Evolutionary conservation across 2,113 vertebrate species (phyloP).

Genomic region (Colaptes auratus): DNA sequence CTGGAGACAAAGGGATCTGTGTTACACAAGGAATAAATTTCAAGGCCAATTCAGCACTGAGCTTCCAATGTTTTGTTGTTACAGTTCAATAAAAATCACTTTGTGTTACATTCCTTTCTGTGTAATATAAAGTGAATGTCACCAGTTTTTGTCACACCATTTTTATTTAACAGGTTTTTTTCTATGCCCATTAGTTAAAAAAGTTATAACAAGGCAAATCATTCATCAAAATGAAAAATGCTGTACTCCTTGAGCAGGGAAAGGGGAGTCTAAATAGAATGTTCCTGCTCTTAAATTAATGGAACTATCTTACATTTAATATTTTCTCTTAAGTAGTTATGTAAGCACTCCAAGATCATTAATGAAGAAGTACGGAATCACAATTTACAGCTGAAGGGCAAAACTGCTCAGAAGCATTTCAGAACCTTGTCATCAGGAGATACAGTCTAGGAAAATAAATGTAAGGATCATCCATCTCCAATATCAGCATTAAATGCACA

Average conservation of each 20-base stretch:
- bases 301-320: constrained; percentile 56
- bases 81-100: constrained; percentile 48
- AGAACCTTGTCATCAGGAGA: background rate
- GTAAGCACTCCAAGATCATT: constrained; percentile 61
- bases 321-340: constrained; percentile 65
- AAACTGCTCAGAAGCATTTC: constrained; percentile 35
- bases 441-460: constrained; percentile 53
- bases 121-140: constrained; percentile 73
- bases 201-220: constrained; percentile 67
- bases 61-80: constrained; percentile 24
- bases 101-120: constrained; percentile 38
- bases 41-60: constrained; percentile 18
- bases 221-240: constrained; percentile 77
- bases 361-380: constrained; percentile 47
- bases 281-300: constrained; percentile 67
- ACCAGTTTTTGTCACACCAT: constrained; percentile 74
- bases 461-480: constrained; percentile 17
- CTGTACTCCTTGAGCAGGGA: constrained; percentile 41
- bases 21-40: background rate
- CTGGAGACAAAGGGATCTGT: background rate
- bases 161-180: constrained; percentile 70
- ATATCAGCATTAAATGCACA: constrained; percentile 39
- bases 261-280: constrained; percentile 65
- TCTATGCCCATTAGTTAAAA: constrained; percentile 72
- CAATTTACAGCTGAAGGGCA: constrained; percentile 49